A percentile compares a stretch with the other conserved stretches of the same genome.
Conservation (phyloP, 2,888 invertebrate genomes). For the Rhogogaster chlorosoma region DNA sequence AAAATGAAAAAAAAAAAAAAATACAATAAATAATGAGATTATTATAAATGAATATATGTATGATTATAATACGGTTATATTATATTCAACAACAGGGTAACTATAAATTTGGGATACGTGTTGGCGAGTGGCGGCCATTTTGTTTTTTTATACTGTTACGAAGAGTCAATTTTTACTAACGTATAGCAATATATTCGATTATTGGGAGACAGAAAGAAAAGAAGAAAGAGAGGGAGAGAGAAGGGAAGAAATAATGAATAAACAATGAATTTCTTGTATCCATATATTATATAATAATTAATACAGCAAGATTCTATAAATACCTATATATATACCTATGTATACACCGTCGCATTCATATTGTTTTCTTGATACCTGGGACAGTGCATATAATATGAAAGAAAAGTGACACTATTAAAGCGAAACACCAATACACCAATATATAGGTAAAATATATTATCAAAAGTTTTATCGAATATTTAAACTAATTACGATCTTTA, state of each 20-base stretch:
- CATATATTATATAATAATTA: not conserved
- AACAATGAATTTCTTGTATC: not conserved
- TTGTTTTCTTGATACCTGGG: not conserved
- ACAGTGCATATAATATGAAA: not conserved
- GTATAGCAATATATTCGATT: slow-evolving; percentile 56
- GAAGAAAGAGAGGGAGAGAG: slow-evolving; percentile 10
- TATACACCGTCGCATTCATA: not conserved
- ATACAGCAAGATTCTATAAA: not conserved
- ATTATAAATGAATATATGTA: slow-evolving; percentile 64
- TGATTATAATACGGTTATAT: slow-evolving; percentile 70
- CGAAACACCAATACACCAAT: not conserved
- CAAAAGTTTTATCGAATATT: not conserved
- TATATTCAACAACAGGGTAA: slow-evolving; percentile 77
- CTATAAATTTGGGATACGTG: slow-evolving; percentile 62
- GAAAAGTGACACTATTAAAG: not conserved
- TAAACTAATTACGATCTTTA: slow-evolving; percentile 3
- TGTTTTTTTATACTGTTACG: slow-evolving; percentile 62
- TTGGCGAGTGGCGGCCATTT: slow-evolving; percentile 72
- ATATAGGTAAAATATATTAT: not conserved
- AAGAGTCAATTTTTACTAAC: slow-evolving; percentile 71
- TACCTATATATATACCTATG: no score
- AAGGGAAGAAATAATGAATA: slow-evolving; percentile 51
- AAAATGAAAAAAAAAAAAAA: not conserved
- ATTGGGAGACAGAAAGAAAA: not conserved
- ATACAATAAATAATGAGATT: slow-evolving; percentile 21